Percentiles rank a stretch among this genome's conserved stretches.
phyloP scores from a whole-genome alignment of 2,888 invertebrate species.

The Macroteleia sp. region DNA sequence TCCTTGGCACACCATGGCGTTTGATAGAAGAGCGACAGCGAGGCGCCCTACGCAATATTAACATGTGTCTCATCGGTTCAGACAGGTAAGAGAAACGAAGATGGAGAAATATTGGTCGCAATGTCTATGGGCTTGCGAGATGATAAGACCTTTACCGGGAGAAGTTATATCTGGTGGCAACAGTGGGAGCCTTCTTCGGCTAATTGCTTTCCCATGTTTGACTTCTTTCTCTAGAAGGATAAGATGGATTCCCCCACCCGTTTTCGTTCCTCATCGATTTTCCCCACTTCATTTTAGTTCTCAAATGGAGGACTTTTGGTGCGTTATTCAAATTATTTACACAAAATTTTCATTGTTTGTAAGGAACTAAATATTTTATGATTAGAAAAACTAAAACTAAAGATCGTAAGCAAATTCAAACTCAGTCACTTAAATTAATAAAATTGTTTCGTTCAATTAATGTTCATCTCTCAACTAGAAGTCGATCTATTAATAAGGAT shows the following conservation, averaged over 20 bases:
- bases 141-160: slow-evolving; percentile 68
- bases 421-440: no score
- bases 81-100: slow-evolving; percentile 60
- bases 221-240: slow-evolving; percentile 78
- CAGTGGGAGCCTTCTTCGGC: slow-evolving; percentile 77
- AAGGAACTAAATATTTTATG: no score
- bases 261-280: slow-evolving; percentile 14
- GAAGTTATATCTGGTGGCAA: slow-evolving; percentile 80
- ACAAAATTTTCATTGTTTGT: slow-evolving; percentile 18
- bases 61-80: slow-evolving; percentile 30
- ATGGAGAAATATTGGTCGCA: slow-evolving; percentile 40
- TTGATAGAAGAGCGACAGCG: slow-evolving; percentile 58
- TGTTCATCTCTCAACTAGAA: slow-evolving; percentile 10
- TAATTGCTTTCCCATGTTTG: slow-evolving; percentile 84
- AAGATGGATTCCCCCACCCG: slow-evolving; percentile 68
- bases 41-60: slow-evolving; percentile 56
- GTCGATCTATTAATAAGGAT: slow-evolving; percentile 54
- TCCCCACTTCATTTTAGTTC: slow-evolving; percentile 28
- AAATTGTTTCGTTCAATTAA: no score
- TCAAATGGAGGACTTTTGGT: slow-evolving; percentile 8
- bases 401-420: no score
- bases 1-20: slow-evolving; percentile 47
- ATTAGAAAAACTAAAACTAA: no score
- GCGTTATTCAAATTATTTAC: slow-evolving; percentile 14
- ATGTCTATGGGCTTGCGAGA: slow-evolving; percentile 41